A percentile compares a stretch with the other conserved stretches of the same genome.
Evolutionary conservation across 2,797 vertebrate genomes (phyloP).

Genomic region (Eulemur mongoz): DNA sequence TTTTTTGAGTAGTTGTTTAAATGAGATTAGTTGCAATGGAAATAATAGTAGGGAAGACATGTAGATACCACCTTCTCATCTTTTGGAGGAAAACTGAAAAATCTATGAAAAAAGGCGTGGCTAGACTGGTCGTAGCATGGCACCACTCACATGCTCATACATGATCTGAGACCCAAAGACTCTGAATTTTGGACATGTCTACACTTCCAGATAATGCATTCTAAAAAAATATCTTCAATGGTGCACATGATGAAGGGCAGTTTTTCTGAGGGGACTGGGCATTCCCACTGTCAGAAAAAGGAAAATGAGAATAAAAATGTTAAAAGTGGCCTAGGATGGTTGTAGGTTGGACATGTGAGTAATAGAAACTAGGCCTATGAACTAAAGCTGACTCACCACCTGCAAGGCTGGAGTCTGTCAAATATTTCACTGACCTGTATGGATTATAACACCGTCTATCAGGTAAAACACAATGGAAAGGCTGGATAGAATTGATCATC

Average conservation of each 20-base stretch:
- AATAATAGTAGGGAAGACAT: neutral
- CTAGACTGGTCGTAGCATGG: neutral
- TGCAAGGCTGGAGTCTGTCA: neutral
- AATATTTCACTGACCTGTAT: neutral
- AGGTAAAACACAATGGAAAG: neutral
- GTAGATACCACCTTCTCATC: neutral
- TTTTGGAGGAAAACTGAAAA: neutral
- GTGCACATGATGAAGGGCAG: neutral
- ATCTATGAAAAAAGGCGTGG: neutral
- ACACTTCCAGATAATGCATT: neutral
- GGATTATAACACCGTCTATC: neutral
- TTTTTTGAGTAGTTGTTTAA: neutral
- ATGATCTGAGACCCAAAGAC: neutral
- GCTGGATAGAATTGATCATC: neutral
- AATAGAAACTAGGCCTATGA: neutral
- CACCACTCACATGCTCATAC: neutral
- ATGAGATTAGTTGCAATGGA: neutral
- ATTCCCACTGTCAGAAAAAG: neutral
- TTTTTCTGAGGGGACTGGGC: neutral
- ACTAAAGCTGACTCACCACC: neutral
- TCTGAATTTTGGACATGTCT: neutral
- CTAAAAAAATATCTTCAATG: neutral
- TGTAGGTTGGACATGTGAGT: too few species aligned
- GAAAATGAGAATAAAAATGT: neutral
- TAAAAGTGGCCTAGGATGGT: neutral